Evolutionary conservation across 2,888 invertebrate genomes (phyloP), one percentile per base, ranked within the genome.

Genomic region (Nebria salina): DNA sequence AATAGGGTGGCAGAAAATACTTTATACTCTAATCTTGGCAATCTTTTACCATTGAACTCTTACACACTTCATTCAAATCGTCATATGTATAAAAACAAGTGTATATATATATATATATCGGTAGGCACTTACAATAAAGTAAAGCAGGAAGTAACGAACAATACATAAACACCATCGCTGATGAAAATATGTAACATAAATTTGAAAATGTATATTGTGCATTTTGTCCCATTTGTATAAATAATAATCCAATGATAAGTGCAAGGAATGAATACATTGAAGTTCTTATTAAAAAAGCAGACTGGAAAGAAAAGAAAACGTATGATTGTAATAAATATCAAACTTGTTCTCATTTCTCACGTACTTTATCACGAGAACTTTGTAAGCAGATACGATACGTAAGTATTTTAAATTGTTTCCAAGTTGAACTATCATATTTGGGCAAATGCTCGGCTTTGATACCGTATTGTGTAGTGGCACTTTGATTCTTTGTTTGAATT

Each of bases 71-170:
- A 20, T 20, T 20, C 20, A 20, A 20, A 20, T 20, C 20, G 20
- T 20, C 20, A 20, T 34, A 34, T 34, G 5, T 34, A 34, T 34
- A 34, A 34, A 34, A 34, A 34, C 5, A 34, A 4, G 5, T 34
- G 1, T 34, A 34, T 34, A 34, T 34, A 34, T 34, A 34, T 34
- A 34, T 34, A 34, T 34, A 34, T 34, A 34, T 34, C 1, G 1
- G 34, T 34, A 34, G 5, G 34, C 84, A 91, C 95, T 93, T 90
- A 96, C 96, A 96, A 85, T 94, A 92, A 83, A 96, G 88, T 75
- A 96, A 88, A 70, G 95, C 92, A 2, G 96, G 96, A 91, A 96
- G 92, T 93, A 96, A 93, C 0, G 96, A 95, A 77, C 95, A 91
- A 86, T 95, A 96, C 85, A 96, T 91, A 88, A 95, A 95, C 42